A percentile compares a stretch with the other conserved stretches of the same genome.
These are phyloP conservation scores for Megathymus violae DNA, from an alignment of 1,140 invertebrate species.

Conservation along the genomic window DNA sequence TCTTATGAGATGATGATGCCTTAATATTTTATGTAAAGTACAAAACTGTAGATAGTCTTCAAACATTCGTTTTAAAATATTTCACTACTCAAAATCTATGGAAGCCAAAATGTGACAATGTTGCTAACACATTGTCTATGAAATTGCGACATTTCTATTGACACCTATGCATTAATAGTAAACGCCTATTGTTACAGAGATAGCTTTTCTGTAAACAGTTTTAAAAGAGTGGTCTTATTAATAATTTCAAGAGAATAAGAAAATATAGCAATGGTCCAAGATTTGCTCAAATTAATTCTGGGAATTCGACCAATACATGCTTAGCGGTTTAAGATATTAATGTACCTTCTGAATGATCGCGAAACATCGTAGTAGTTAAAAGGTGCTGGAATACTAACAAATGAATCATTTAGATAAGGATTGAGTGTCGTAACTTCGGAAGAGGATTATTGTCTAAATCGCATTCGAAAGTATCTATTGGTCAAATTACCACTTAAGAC, in stretches of 20 bases:
- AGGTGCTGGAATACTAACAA: background rate
- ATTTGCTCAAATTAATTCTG: slow-evolving; percentile 46
- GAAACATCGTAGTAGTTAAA: too few relatives aligned
- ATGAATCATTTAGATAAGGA: background rate
- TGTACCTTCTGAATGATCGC: too few relatives aligned
- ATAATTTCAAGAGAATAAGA: slow-evolving; percentile 58
- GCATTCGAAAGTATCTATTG: slow-evolving; percentile 10
- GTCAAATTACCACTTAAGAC: slow-evolving; percentile 23
- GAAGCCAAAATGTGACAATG: slow-evolving; percentile 69
- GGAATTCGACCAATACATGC: slow-evolving; percentile 25
- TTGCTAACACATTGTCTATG: slow-evolving; percentile 40
- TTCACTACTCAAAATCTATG: slow-evolving; percentile 69
- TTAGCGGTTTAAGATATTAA: background rate
- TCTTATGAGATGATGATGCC: background rate
- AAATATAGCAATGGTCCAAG: slow-evolving; percentile 75
- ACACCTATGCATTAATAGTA: slow-evolving; percentile 58
- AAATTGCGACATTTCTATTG: slow-evolving; percentile 57
- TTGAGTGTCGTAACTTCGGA: background rate
- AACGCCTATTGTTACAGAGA: slow-evolving; percentile 67
- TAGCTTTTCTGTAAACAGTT: slow-evolving; percentile 65
- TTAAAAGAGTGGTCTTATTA: slow-evolving; percentile 67
- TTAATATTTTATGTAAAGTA: slow-evolving; percentile 61
- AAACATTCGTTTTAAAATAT: slow-evolving; percentile 51
- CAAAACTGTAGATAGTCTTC: slow-evolving; percentile 59
- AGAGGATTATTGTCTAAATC: slow-evolving; percentile 1